Evolutionary conservation across 1,140 invertebrate genomes (phyloP), one percentile per base, ranked within the genome.

Genomic region (Rhynchophorus ferrugineus): DNA sequence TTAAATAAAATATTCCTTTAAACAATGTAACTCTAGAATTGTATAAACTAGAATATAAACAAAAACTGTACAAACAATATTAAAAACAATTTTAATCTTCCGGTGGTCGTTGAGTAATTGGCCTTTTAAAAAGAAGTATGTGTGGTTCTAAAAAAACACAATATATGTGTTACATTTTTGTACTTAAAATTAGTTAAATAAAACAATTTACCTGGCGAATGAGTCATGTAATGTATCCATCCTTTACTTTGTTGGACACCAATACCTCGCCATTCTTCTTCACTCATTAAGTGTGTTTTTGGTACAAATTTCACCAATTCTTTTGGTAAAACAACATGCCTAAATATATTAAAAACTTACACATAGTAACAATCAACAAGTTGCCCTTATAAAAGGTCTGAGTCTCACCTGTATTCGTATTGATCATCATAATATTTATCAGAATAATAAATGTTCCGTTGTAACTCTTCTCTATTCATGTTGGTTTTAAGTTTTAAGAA

Each of bases 211-310:
- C 62, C 91, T 72, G 93, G 92, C 62, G 85, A 76, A 72, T 96
- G 92, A 54, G 82, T 84, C 90, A 96, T 94, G 60, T 95, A 97
- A 73, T 96, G 91, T 6, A 93, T 77, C 93, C 93, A 96, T 35
- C 92, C 92, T 61, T 85, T 84, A 70, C 89, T 93, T 69, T 95
- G 92, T 70, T 94, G 90, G 2, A 97, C 87, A 8, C 93, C 93
- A 60, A 96, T 82, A 54, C 81, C 76, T 69, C 93, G 78, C 94
- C 93, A 96, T 75, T 97, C 92, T 17, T 79, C 72, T 73, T 97
- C 93, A 2, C 84, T 79, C 84, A 97, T 91, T 37, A 96, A 72
- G 73, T 91, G 89, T 59, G 86, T 89, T 72, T 87, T 91, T 1
- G 93, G 92, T 8, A 96, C 83, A 44, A 85, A 67, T 68, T 91